These are phyloP conservation scores for Pammene fasciana DNA, from an alignment of 2,888 invertebrate genomes.

Conservation along the genomic window DNA sequence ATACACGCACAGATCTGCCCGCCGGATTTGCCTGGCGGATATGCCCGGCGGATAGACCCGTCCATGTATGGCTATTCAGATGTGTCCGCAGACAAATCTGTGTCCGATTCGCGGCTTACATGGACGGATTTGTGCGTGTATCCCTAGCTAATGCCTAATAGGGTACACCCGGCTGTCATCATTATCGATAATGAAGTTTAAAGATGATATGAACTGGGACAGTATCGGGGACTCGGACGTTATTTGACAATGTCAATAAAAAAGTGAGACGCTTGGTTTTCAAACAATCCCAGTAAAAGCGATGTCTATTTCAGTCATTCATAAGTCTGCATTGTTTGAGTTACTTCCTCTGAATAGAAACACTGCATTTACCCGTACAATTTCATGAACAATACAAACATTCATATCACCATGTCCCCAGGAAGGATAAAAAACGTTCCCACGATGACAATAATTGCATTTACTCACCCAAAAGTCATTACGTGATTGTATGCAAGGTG, in stretches of 20 bases:
- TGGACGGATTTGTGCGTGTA: no score
- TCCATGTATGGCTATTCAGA: no score
- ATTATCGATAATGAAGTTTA: no score
- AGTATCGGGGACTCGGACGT: no score
- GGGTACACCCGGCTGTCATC: no score
- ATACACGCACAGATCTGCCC: no score
- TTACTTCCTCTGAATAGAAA: slow-evolving; percentile 25
- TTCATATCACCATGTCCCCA: slow-evolving; percentile 46
- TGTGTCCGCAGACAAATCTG: no score
- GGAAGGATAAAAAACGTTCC: slow-evolving; percentile 68
- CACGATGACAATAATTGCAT: slow-evolving; percentile 77
- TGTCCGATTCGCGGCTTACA: no score
- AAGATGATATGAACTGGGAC: no score
- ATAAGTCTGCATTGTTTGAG: slow-evolving; percentile 5
- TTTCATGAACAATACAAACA: slow-evolving; percentile 27
- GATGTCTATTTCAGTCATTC: background rate
- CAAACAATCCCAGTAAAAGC: slow-evolving; percentile 1
- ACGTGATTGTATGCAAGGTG: slow-evolving; percentile 77
- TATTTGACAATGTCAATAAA: background rate
- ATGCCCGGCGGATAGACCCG: no score
- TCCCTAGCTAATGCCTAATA: no score
- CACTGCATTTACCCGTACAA: slow-evolving; percentile 24
- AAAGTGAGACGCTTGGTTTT: background rate
- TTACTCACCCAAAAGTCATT: slow-evolving; percentile 70
- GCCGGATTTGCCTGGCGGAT: no score